phyloP scores from a whole-genome alignment of 2,888 invertebrate genomes.

The Melanchra persicariae region DNA sequence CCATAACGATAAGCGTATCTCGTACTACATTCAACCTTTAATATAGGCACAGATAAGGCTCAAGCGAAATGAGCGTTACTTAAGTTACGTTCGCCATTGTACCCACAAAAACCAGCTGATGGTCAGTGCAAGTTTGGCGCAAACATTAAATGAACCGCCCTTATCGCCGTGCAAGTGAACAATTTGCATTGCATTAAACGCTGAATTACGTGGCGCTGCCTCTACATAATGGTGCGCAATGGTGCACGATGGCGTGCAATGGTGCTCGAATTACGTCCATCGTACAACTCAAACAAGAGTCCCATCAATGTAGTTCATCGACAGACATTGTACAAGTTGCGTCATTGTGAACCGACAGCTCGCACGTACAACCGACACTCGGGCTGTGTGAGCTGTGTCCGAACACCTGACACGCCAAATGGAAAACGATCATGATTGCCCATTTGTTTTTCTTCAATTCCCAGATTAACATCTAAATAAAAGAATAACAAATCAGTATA shows the following conservation, averaged over 20 bases:
- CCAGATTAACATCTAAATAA: slow-evolving; percentile 52
- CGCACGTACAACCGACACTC: slow-evolving; percentile 2
- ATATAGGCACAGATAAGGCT: slow-evolving; percentile 1
- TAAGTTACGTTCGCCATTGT: slow-evolving; percentile 28
- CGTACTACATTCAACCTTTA: background rate
- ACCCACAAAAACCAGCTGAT: slow-evolving; percentile 48
- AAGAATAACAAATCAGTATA: slow-evolving; percentile 44
- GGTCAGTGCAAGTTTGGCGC: slow-evolving; percentile 50
- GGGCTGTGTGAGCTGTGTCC: background rate
- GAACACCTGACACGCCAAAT: slow-evolving; percentile 20
- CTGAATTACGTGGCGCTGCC: slow-evolving; percentile 52
- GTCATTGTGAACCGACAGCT: slow-evolving; percentile 23
- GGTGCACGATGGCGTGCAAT: slow-evolving; percentile 31
- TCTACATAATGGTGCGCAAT: slow-evolving; percentile 41
- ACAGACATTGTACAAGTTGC: slow-evolving; percentile 22
- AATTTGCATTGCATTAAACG: slow-evolving; percentile 58
- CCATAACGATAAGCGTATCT: background rate
- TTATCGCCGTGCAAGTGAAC: slow-evolving; percentile 57
- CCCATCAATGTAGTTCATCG: slow-evolving; percentile 36
- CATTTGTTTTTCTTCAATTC: slow-evolving; percentile 46
- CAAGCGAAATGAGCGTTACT: slow-evolving; percentile 22
- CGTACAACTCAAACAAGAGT: slow-evolving; percentile 23
- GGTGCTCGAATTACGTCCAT: slow-evolving; percentile 36
- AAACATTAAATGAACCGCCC: slow-evolving; percentile 55
- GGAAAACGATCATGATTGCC: slow-evolving; percentile 19